Conservation (phyloP, 2,888 invertebrate species). For the Ennomos erosarius region DNA sequence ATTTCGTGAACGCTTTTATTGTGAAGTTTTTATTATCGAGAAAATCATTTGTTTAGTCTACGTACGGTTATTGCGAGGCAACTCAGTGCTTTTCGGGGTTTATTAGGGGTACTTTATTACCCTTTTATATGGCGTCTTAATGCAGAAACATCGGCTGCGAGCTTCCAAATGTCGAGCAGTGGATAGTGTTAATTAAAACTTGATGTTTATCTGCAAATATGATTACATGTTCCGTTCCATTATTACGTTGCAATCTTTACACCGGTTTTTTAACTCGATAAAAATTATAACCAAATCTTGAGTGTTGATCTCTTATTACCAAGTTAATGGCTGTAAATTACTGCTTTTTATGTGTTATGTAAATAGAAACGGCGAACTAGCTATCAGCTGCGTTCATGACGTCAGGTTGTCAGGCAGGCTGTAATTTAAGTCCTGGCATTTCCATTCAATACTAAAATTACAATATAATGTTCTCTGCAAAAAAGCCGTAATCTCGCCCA, state of each 20-base stretch:
- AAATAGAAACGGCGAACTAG: slow-evolving; percentile 42
- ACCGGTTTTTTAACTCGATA: slow-evolving; percentile 55
- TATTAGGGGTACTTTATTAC: slow-evolving; percentile 81
- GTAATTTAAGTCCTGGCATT: slow-evolving; percentile 54
- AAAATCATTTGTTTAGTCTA: slow-evolving; percentile 84
- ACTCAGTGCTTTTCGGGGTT: slow-evolving; percentile 77
- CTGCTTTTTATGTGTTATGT: slow-evolving; percentile 48
- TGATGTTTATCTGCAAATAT: slow-evolving; percentile 75
- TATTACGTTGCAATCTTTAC: slow-evolving; percentile 53
- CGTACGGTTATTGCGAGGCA: slow-evolving; percentile 79
- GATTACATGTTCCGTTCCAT: slow-evolving; percentile 66
- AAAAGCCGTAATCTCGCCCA: slow-evolving; percentile 64
- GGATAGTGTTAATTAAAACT: slow-evolving; percentile 75
- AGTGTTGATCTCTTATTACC: slow-evolving; percentile 62
- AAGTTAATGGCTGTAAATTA: slow-evolving; percentile 55
- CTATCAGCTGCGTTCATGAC: slow-evolving; percentile 38
- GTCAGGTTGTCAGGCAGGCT: slow-evolving; percentile 35
- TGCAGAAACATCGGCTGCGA: slow-evolving; percentile 62
- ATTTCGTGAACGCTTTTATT: slow-evolving; percentile 83
- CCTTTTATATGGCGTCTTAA: slow-evolving; percentile 68
- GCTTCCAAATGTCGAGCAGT: slow-evolving; percentile 59
- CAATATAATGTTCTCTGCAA: slow-evolving; percentile 52
- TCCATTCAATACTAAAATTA: slow-evolving; percentile 56
- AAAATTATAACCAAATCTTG: slow-evolving; percentile 59
- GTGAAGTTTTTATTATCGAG: slow-evolving; percentile 83